Percentiles rank a stretch among this genome's conserved stretches.
Conservation (phyloP, 2,113 vertebrate genomes). For the Empidonax traillii region DNA sequence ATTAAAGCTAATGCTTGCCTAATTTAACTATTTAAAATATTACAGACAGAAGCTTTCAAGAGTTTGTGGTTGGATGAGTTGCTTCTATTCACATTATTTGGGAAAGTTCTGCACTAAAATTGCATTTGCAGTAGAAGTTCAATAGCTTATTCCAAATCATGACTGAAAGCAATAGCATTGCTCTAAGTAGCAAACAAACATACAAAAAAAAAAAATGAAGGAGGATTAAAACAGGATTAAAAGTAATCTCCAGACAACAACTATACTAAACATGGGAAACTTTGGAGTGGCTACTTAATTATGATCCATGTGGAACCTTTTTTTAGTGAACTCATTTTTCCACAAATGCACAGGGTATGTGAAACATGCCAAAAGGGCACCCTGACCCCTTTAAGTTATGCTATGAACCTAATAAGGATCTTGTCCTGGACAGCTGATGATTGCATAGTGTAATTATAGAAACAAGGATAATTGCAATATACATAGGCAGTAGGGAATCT, state of each 20-base stretch:
- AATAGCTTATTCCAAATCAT: not conserved
- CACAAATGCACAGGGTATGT: slow-evolving; percentile 10
- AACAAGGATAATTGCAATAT: slow-evolving; percentile 54
- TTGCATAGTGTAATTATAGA: slow-evolving; percentile 73
- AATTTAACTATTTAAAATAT: not conserved
- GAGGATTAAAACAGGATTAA: not conserved
- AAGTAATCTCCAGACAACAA: not conserved
- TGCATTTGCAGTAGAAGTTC: not conserved
- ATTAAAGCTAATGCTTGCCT: not conserved
- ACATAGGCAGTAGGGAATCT: not conserved
- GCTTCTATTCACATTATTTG: not conserved
- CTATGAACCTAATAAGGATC: slow-evolving; percentile 76
- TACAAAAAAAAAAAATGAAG: not conserved
- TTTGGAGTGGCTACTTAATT: slow-evolving; percentile 48
- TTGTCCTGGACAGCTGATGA: slow-evolving; percentile 59
- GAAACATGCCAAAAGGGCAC: slow-evolving; percentile 69
- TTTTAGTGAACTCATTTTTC: slow-evolving; percentile 69
- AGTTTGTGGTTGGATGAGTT: not conserved
- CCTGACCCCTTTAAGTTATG: slow-evolving; percentile 72
- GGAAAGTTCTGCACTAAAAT: not conserved
- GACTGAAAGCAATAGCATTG: not conserved
- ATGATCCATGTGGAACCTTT: slow-evolving; percentile 11
- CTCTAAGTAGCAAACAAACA: not conserved
- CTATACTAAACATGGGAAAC: slow-evolving; percentile 20
- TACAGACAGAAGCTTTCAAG: not conserved